phyloP scores from a whole-genome alignment of 2,797 vertebrate genomes.

The Myoxocephalus aenaeus region DNA sequence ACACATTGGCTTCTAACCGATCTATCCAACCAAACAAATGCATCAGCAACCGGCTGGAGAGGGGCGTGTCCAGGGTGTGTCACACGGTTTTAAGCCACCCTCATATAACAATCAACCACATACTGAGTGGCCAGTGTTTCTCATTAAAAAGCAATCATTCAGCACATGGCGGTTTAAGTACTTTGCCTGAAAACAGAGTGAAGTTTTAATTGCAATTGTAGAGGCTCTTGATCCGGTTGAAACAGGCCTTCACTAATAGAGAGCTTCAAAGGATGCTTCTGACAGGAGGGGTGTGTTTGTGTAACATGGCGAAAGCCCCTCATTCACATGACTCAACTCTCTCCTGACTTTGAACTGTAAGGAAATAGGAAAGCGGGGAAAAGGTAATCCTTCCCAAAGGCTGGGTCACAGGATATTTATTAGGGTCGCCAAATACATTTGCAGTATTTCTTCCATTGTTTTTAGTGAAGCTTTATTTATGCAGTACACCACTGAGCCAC shows the following conservation, averaged over 20 bases:
- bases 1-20: slow-evolving; percentile 43
- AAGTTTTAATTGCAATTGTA: slow-evolving; percentile 53
- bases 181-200: slow-evolving; percentile 33
- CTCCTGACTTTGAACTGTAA: slow-evolving; percentile 26
- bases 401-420: background rate
- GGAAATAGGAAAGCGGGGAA: background rate
- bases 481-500: background rate
- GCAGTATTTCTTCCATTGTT: too few relatives aligned
- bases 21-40: slow-evolving; percentile 42
- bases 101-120: slow-evolving; percentile 64
- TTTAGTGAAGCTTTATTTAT: background rate
- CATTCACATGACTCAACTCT: slow-evolving; percentile 60
- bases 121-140: slow-evolving; percentile 63
- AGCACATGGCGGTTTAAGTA: slow-evolving; percentile 39
- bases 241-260: slow-evolving; percentile 38
- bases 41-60: slow-evolving; percentile 16
- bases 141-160: slow-evolving; percentile 71
- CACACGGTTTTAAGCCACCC: slow-evolving; percentile 37
- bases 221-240: slow-evolving; percentile 24
- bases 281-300: slow-evolving; percentile 54
- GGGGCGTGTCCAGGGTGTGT: slow-evolving; percentile 22
- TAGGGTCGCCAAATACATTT: too few relatives aligned
- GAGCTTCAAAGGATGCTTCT: slow-evolving; percentile 48
- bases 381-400: background rate
- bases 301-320: slow-evolving; percentile 39